Base-by-base conservation (phyloP, 2,113 vertebrate genomes). In the Boleophthalmus pectinirostris region DNA sequence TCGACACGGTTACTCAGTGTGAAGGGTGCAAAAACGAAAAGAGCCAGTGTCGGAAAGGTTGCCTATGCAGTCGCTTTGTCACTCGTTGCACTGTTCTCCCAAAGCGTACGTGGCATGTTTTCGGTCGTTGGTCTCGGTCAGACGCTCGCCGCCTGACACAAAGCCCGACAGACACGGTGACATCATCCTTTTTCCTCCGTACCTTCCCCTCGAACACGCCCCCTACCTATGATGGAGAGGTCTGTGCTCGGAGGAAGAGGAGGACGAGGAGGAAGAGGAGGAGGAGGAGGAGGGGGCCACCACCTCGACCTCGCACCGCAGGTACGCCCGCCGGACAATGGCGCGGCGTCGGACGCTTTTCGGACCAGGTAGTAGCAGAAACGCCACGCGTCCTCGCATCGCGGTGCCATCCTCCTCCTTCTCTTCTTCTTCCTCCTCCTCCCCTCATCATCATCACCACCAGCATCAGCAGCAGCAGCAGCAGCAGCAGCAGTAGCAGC, bases 291-390 rank as follows among this genome's bases (percentile, higher is more conserved):
- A 43, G 58, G 12, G 21, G 23, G 56, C 21, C 56, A 11, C 10
- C 10, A 24, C 56, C 4, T n/a, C n/a, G n/a, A n/a, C n/a, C n/a
- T n/a, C n/a, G 10, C 38, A 9, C 56, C 8, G 4, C 4, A 67
- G 45, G 69, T 57, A 54, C 71, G 78, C 80, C 76, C 71, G 78
- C 80, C 76, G 84, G 78, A 89, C 85, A 88, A 82, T 77, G 23
- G 2, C 54, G 75, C 35, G 71, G 68, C 25, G 84, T 76, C 70
- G 29, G 67, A n/a, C 53, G 67, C 69, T 45, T 87, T 90, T 20
- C 88, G 83, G 90, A 90, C n/a, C 91, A 90, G 90, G 90, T 92
- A 90, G 47, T n/a, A n/a, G n/a, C n/a, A n/a, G n/a, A n/a, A n/a
- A n/a, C n/a, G n/a, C n/a, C n/a, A n/a, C n/a, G n/a, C n/a, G n/a